These are phyloP conservation scores for Cephus sareptanus DNA, from an alignment of 2,888 invertebrate species.

Conservation along the genomic window DNA sequence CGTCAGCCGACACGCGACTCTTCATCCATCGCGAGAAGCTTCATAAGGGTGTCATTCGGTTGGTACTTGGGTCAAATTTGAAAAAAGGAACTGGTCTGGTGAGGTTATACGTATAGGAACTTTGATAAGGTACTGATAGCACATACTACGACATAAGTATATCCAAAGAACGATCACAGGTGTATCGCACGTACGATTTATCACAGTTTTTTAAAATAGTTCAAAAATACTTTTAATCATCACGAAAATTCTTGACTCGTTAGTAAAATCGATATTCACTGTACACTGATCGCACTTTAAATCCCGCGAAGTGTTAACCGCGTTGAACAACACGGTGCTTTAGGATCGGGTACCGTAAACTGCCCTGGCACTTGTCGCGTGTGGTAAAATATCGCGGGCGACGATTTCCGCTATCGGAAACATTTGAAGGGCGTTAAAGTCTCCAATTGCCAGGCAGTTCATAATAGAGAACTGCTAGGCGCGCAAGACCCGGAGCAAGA, in stretches of 20 bases:
- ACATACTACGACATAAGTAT: background rate
- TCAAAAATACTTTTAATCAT: background rate
- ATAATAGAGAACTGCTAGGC: constrained; percentile 17
- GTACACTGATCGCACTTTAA: background rate
- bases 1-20: background rate
- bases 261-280: background rate
- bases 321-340: background rate
- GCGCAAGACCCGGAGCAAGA: constrained; percentile 17
- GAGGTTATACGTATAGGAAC: background rate
- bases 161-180: background rate
- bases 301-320: background rate
- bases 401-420: constrained; percentile 1
- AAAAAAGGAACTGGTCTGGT: background rate
- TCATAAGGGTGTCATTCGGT: background rate
- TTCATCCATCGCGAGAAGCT: background rate
- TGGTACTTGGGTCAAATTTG: background rate
- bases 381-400: constrained; percentile 20
- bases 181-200: background rate
- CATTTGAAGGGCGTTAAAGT: background rate
- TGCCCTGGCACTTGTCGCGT: constrained; percentile 16
- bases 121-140: background rate
- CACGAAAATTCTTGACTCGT: background rate
- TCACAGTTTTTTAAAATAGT: background rate
- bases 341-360: background rate
- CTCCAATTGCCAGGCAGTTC: background rate